phyloP scores from a whole-genome alignment of 30 jellyfish, hydroid and myxozoan species.

The Hydractinia echinata region DNA sequence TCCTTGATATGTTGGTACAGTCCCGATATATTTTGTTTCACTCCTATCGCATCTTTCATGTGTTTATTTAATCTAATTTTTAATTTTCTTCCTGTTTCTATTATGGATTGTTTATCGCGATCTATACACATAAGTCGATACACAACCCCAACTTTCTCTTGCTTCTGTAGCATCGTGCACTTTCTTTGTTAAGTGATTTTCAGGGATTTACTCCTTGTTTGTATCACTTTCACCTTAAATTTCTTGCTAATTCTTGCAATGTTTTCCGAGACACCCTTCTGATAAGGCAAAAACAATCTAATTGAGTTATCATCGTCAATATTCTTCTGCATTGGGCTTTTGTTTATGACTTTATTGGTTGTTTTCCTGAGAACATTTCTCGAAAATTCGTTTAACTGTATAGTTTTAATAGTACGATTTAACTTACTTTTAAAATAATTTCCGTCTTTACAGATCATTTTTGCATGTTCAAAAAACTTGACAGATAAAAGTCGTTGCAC shows the following conservation, averaged over 20 bases:
- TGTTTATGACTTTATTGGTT: too few species aligned
- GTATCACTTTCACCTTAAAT: background rate
- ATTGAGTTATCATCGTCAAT: too few species aligned
- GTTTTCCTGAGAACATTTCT: too few species aligned
- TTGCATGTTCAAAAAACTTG: too few species aligned
- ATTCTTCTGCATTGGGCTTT: too few species aligned
- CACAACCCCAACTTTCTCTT: background rate
- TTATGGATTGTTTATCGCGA: background rate
- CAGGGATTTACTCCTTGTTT: background rate
- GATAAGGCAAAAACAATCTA: background rate
- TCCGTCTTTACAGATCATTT: too few species aligned
- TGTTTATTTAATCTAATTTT: background rate
- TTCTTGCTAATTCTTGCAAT: background rate
- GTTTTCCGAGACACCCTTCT: slow-evolving; percentile 6
- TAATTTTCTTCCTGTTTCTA: slow-evolving; percentile 5
- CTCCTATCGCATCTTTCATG: background rate
- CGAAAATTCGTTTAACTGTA: too few species aligned
- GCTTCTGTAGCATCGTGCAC: background rate
- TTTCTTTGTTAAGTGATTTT: background rate
- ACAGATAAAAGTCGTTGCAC: too few species aligned
- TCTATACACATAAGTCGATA: background rate
- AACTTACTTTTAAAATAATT: too few species aligned
- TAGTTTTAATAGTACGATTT: too few species aligned
- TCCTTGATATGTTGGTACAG: background rate
- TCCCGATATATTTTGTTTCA: background rate